Conservation (phyloP, 53 echinoderm and acorn worm species). For the Antedon mediterranea region DNA sequence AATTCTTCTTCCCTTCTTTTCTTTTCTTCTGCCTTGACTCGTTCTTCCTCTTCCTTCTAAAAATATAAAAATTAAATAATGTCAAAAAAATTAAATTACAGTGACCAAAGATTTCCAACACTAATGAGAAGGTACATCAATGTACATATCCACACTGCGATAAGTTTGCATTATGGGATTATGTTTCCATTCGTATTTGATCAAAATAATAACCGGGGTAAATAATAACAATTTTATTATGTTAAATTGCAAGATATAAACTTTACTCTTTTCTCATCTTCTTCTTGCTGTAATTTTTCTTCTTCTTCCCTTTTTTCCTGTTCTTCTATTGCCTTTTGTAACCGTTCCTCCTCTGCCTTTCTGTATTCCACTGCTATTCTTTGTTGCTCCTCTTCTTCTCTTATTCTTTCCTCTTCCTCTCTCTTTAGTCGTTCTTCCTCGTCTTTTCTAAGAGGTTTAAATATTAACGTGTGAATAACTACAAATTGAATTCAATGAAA, state of each 20-base stretch:
- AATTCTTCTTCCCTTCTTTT: conserved; percentile 54
- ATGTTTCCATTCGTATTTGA: no score
- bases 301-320: conserved; percentile 47
- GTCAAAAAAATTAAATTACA: no score
- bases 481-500: no score
- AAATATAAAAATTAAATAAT: background rate
- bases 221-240: background rate
- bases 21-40: conserved; percentile 49
- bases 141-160: no score
- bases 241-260: background rate
- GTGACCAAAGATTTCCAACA: no score
- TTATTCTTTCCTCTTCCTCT: conserved; percentile 73
- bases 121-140: no score
- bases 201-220: no score
- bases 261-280: conserved; percentile 23
- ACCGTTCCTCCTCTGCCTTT: conserved; percentile 60
- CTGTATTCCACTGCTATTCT: conserved; percentile 74
- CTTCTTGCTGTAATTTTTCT: conserved; percentile 27
- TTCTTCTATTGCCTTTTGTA: conserved; percentile 45
- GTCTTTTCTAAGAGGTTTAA: conserved; percentile 21
- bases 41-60: conserved; percentile 88
- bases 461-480: no score
- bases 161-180: no score
- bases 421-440: conserved; percentile 59
- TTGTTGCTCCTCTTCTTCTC: conserved; percentile 59